phyloP scores from a whole-genome alignment of 2,888 invertebrate species.

The Pterostichus madidus region DNA sequence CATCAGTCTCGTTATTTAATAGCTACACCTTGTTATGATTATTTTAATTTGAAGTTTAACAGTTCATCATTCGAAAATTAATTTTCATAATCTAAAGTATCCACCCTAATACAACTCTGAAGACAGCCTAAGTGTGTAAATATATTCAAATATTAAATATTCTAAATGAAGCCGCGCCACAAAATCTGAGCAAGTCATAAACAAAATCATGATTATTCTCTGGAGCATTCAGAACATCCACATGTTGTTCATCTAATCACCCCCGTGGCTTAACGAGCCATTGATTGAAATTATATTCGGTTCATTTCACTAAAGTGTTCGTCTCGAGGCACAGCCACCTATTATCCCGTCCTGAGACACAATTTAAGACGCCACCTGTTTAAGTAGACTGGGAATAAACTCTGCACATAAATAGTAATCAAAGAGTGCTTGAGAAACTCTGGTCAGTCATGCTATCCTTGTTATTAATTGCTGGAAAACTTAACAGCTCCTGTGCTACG shows the following conservation, averaged over 20 bases:
- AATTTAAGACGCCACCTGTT: slow-evolving; percentile 51
- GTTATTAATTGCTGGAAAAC: slow-evolving; percentile 50
- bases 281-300: slow-evolving; percentile 38
- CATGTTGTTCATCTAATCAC: not conserved
- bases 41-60: too few species aligned
- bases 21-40: too few species aligned
- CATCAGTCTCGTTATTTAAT: too few species aligned
- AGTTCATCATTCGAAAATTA: too few species aligned
- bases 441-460: slow-evolving; percentile 45
- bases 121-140: too few species aligned
- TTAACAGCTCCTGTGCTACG: slow-evolving; percentile 43
- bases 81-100: too few species aligned
- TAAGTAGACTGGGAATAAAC: slow-evolving; percentile 27
- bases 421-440: slow-evolving; percentile 47
- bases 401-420: slow-evolving; percentile 43
- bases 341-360: slow-evolving; percentile 30
- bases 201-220: not conserved
- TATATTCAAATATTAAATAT: too few species aligned
- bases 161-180: not conserved
- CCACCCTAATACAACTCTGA: too few species aligned
- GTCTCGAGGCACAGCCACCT: slow-evolving; percentile 24
- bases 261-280: slow-evolving; percentile 7
- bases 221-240: not conserved
- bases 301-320: slow-evolving; percentile 45
- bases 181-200: not conserved